phyloP scores from a whole-genome alignment of 1,140 invertebrate genomes.

The Cephus cinctus region DNA sequence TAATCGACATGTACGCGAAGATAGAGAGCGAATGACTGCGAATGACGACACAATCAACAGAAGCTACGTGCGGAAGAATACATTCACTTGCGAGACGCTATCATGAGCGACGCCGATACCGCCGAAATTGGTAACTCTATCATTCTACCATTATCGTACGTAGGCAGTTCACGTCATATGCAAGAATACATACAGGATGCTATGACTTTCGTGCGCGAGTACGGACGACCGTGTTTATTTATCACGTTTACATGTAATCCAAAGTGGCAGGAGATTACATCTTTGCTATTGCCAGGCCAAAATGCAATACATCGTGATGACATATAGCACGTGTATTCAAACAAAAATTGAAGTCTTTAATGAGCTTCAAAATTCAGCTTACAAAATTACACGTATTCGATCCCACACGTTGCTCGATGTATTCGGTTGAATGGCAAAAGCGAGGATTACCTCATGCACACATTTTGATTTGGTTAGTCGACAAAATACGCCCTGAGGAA shows the following conservation, averaged over 20 bases:
- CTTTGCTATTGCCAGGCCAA: slow-evolving; percentile 11
- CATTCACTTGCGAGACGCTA: slow-evolving; percentile 45
- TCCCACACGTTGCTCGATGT: slow-evolving; percentile 43
- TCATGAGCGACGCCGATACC: slow-evolving; percentile 20
- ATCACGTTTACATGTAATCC: slow-evolving; percentile 49
- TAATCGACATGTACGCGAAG: slow-evolving; percentile 56
- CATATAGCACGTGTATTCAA: slow-evolving; percentile 45
- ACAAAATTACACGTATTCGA: slow-evolving; percentile 37
- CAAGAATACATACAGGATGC: slow-evolving; percentile 50
- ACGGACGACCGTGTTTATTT: slow-evolving; percentile 46
- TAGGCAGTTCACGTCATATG: slow-evolving; percentile 46
- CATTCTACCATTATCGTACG: slow-evolving; percentile 42
- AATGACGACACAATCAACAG: slow-evolving; percentile 50
- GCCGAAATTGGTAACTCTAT: slow-evolving; percentile 22
- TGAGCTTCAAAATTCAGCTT: slow-evolving; percentile 31
- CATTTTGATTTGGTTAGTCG: slow-evolving; percentile 51
- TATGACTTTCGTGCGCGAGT: slow-evolving; percentile 43
- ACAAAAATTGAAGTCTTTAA: slow-evolving; percentile 34
- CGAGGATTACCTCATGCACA: slow-evolving; percentile 45
- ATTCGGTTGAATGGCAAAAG: slow-evolving; percentile 56
- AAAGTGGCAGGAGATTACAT: slow-evolving; percentile 44
- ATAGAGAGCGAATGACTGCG: slow-evolving; percentile 50
- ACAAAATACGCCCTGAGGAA: slow-evolving; percentile 28
- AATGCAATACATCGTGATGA: slow-evolving; percentile 41
- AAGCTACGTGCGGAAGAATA: slow-evolving; percentile 54